Evolutionary conservation across 2,888 invertebrate genomes (phyloP).

Genomic region (Carterocephalus palaemon): DNA sequence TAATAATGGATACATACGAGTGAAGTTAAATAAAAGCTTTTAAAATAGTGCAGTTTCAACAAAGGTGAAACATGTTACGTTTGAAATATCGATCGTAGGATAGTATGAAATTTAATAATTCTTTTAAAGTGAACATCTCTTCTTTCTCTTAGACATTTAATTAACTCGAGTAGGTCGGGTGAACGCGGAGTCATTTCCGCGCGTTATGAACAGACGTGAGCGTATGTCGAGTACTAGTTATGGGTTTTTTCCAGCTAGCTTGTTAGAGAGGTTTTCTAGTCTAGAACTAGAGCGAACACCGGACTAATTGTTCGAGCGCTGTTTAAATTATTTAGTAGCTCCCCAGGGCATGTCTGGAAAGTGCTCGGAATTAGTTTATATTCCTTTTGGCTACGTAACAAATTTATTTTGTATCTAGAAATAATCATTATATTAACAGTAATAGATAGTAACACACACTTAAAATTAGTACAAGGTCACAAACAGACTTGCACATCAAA

Average conservation of each 20-base stretch:
- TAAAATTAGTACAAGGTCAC: too few species aligned
- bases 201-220: slow-evolving; percentile 56
- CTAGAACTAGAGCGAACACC: slow-evolving; percentile 6
- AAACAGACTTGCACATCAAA: too few species aligned
- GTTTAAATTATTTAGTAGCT: slow-evolving; percentile 12
- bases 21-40: too few species aligned
- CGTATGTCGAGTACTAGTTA: slow-evolving; percentile 42
- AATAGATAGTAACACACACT: too few species aligned
- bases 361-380: too few species aligned
- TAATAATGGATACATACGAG: too few species aligned
- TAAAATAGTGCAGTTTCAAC: too few species aligned
- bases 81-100: too few species aligned
- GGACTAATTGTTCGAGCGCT: slow-evolving; percentile 7
- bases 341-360: neutral
- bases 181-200: slow-evolving; percentile 44
- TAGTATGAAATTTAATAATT: slow-evolving; percentile 40
- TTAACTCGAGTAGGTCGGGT: slow-evolving; percentile 50
- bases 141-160: slow-evolving; percentile 49
- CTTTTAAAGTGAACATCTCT: slow-evolving; percentile 37
- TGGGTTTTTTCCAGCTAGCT: slow-evolving; percentile 29
- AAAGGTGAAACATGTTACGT: too few species aligned
- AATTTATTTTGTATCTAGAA: too few species aligned
- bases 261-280: slow-evolving; percentile 16
- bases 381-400: too few species aligned
- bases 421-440: too few species aligned